A percentile compares a stretch with the other conserved stretches of the same genome.
Conservation (phyloP, 2,888 invertebrate genomes). For the Chydorus sphaericus region DNA sequence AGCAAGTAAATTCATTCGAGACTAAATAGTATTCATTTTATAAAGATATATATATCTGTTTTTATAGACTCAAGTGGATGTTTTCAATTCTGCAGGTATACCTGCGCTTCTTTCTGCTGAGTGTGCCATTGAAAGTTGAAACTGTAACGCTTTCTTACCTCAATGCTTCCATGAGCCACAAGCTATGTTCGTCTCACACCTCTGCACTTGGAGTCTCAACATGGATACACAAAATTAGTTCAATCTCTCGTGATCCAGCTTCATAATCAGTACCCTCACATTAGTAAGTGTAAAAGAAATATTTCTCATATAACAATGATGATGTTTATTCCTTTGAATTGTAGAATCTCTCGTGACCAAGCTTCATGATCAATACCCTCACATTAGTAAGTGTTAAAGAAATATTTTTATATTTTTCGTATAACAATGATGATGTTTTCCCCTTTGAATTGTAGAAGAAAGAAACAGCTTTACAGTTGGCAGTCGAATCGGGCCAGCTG, state of each 20-base stretch:
- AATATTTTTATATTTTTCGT: too few species aligned
- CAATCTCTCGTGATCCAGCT: constrained; percentile 88
- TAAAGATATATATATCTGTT: neutral
- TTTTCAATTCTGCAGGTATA: constrained; percentile 90
- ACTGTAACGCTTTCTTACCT: constrained; percentile 74
- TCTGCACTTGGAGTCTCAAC: constrained; percentile 89
- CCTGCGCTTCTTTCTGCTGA: constrained; percentile 48
- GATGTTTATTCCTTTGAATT: too few species aligned
- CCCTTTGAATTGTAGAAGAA: constrained; percentile 46
- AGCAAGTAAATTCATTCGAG: too few species aligned
- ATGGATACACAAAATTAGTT: constrained; percentile 78
- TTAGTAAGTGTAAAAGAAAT: too few species aligned
- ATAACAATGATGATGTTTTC: too few species aligned
- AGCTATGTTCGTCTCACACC: constrained; percentile 96
- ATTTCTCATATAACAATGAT: too few species aligned
- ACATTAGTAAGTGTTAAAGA: constrained; percentile 44
- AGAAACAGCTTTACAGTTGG: constrained; percentile 93
- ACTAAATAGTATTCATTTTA: too few species aligned
- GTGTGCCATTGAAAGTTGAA: constrained; percentile 38
- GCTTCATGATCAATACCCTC: constrained; percentile 85
- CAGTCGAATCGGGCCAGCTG: constrained; percentile 89
- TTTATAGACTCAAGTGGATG: constrained; percentile 86
- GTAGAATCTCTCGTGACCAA: too few species aligned
- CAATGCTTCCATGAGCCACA: constrained; percentile 98
- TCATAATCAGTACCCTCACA: too few species aligned